Evolutionary conservation across 30 jellyfish, hydroid and myxozoan species (phyloP), one percentile per base, ranked within the genome.

Genomic region (Pseudorhiza aurosa): DNA sequence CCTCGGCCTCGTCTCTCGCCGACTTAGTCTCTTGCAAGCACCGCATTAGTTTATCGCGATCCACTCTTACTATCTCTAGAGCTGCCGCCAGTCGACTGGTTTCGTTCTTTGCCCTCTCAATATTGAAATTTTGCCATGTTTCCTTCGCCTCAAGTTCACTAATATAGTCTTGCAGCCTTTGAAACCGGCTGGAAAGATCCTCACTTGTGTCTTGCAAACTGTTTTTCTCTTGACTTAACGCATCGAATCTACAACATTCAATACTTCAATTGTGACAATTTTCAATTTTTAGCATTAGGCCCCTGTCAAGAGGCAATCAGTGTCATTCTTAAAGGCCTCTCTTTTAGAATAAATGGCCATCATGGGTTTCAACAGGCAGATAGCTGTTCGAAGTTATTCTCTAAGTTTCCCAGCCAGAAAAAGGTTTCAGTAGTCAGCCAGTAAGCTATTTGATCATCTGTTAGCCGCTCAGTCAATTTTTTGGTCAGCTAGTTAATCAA

Each of bases 181-280:
- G 29, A 58, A 35, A 80, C 14, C 59, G 71, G n/a, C 69, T 32
- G 2, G 37, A 29, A 7, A 80, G 37, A 17, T 80, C 81, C 33
- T 65, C 83, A 31, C 77, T 67, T 57, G 27, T 51, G 15, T 47
- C 84, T 53, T 47, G 56, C 59, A 80, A 36, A 24, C 21, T 77
- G 7, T 33, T 72, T 18, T 65, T 80, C 58, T 80, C 91, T 12
- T 65, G 75, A 2, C 62, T 39, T 22, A 80, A 19, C 2, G 58
- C 64, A 51, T 80, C 84, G 56, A 80, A 80, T 27, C 91, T 80
- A 33, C 24, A 21, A 47, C 4, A 46, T n/a, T n/a, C n/a, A n/a
- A n/a, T n/a, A n/a, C n/a, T n/a, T n/a, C n/a, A n/a, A n/a, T n/a
- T n/a, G n/a, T n/a, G n/a, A n/a, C n/a, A n/a, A n/a, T n/a, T n/a